phyloP scores from a whole-genome alignment of 2,797 vertebrate species.

The Mormyrus hasselquistii region DNA sequence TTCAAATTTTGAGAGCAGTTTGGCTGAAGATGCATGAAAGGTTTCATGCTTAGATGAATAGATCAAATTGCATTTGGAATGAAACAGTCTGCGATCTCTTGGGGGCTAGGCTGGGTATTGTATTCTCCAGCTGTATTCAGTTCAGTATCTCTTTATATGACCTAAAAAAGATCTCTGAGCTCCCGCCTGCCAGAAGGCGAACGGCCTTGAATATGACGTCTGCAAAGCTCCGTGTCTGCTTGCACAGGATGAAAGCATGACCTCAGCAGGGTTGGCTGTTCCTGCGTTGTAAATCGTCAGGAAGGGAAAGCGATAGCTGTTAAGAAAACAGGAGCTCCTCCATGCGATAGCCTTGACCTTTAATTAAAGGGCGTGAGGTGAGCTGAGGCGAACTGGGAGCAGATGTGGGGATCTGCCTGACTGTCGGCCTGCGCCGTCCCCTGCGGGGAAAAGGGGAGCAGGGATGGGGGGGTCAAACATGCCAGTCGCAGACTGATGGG shows the following conservation, averaged over 20 bases:
- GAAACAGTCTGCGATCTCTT: background rate
- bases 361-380: constrained; percentile 28
- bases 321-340: constrained; percentile 18
- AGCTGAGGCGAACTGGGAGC: constrained; percentile 14
- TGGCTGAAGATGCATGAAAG: background rate
- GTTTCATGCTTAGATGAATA: background rate
- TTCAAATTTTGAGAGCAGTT: background rate
- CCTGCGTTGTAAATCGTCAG: background rate
- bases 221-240: background rate
- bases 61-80: background rate
- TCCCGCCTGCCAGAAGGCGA: background rate
- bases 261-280: constrained; percentile 5
- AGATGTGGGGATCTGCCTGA: constrained; percentile 28
- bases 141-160: background rate
- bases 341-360: constrained; percentile 34
- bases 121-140: background rate
- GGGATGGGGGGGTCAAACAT: background rate
- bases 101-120: background rate
- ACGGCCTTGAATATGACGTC: background rate
- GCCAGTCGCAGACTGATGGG: background rate
- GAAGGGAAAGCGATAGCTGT: constrained; percentile 16
- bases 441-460: background rate
- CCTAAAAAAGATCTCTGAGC: background rate
- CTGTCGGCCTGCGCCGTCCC: background rate
- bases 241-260: constrained; percentile 3